These are phyloP conservation scores for Rugalucina vietnamica DNA, from an alignment of 2,888 invertebrate genomes.

Conservation along the genomic window DNA sequence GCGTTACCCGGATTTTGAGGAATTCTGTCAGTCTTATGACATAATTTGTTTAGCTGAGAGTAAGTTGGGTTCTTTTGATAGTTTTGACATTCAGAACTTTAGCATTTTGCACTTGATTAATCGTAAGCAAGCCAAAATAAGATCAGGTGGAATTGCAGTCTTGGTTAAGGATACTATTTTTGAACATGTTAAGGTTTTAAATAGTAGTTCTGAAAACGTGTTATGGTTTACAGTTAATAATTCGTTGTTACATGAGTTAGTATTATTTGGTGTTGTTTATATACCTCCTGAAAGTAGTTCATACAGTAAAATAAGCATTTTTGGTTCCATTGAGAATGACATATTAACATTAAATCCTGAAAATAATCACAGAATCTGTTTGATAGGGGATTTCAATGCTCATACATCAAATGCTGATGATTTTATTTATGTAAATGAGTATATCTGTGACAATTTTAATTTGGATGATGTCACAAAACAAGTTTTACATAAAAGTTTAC, in stretches of 20 bases:
- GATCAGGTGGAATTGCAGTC: conserved; percentile 10
- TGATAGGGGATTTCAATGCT: neutral
- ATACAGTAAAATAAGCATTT: neutral
- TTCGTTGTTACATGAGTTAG: conserved; percentile 1
- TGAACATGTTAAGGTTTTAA: neutral
- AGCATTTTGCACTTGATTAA: neutral
- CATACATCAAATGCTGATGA: neutral
- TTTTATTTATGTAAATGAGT: neutral
- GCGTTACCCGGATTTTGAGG: neutral
- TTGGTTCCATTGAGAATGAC: neutral
- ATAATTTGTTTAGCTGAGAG: neutral
- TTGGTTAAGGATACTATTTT: conserved; percentile 4
- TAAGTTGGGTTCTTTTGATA: neutral
- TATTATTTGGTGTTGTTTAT: too few species aligned
- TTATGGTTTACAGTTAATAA: conserved; percentile 9
- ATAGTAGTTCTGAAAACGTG: neutral
- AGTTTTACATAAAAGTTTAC: neutral
- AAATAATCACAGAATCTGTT: neutral
- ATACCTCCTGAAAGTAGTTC: neutral
- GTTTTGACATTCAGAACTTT: neutral
- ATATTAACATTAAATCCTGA: neutral
- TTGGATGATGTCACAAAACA: neutral
- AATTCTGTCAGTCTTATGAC: neutral
- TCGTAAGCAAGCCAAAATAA: neutral
- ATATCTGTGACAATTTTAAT: neutral